These are phyloP conservation scores for Sciurus carolinensis DNA, from an alignment of 2,797 vertebrate genomes.

Conservation along the genomic window DNA sequence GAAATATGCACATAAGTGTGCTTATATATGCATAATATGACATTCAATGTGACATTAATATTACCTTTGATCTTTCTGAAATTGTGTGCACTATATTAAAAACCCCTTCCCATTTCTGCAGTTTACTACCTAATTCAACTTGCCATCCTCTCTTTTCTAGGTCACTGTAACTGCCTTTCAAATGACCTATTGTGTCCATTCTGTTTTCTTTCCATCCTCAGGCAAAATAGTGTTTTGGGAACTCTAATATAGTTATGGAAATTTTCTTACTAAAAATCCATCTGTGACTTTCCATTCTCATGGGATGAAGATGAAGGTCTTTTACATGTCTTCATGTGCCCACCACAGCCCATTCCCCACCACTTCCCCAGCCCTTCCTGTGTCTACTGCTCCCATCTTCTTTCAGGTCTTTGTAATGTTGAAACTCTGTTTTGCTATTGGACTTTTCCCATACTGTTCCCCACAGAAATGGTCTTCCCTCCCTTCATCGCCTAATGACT, in stretches of 20 bases:
- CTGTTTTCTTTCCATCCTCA: neutral
- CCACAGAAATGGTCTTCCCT: neutral
- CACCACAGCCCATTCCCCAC: no score
- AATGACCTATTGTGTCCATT: neutral
- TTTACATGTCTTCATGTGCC: neutral
- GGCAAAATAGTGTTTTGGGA: neutral
- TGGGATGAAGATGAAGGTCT: neutral
- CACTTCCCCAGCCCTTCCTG: neutral
- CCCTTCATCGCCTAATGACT: neutral
- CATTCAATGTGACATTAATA: neutral
- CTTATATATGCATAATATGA: neutral
- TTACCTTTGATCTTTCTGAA: conserved; percentile 24
- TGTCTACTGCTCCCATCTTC: neutral
- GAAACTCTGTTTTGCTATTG: neutral
- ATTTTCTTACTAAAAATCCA: neutral
- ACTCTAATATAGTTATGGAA: neutral
- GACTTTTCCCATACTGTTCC: neutral
- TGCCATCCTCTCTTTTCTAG: neutral
- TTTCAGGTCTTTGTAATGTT: neutral
- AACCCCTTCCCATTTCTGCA: neutral
- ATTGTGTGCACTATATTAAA: neutral
- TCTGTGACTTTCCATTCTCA: neutral
- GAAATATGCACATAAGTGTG: neutral
- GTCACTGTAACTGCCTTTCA: neutral
- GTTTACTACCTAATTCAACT: neutral